Conservation (phyloP, 2,888 invertebrate genomes). For the Parasteatoda lunata region DNA sequence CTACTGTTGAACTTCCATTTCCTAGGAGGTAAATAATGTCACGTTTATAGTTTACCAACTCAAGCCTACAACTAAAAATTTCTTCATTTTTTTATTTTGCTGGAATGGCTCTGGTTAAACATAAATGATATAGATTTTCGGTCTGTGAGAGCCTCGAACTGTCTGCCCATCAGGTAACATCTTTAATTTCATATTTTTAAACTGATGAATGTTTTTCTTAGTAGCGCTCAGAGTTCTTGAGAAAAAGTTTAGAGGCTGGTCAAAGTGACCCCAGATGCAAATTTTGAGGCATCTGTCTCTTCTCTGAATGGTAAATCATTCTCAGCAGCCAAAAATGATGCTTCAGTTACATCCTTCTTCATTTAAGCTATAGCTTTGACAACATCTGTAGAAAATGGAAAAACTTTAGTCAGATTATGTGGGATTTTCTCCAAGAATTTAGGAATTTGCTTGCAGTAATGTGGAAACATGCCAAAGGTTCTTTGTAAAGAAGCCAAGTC, state of each 20-base stretch:
- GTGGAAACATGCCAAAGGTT: too few relatives aligned
- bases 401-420: too few relatives aligned
- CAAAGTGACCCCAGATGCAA: neutral
- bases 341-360: neutral
- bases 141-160: slow-evolving; percentile 69
- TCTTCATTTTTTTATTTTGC: slow-evolving; percentile 70
- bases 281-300: slow-evolving; percentile 17
- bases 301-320: slow-evolving; percentile 20
- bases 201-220: slow-evolving; percentile 12
- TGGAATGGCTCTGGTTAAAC: slow-evolving; percentile 48
- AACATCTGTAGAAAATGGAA: too few relatives aligned
- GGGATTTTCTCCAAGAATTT: too few relatives aligned
- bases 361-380: neutral
- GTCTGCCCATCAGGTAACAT: slow-evolving; percentile 49
- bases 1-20: slow-evolving; percentile 47
- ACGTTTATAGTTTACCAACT: slow-evolving; percentile 59
- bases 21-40: slow-evolving; percentile 66
- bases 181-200: slow-evolving; percentile 50
- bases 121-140: slow-evolving; percentile 67
- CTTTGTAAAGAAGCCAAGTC: too few relatives aligned
- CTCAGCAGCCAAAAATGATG: slow-evolving; percentile 2
- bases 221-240: slow-evolving; percentile 15
- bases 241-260: slow-evolving; percentile 13
- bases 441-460: too few relatives aligned
- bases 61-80: slow-evolving; percentile 67